Base-by-base conservation (phyloP, 2,888 invertebrate species). In the Apotomis capreana region DNA sequence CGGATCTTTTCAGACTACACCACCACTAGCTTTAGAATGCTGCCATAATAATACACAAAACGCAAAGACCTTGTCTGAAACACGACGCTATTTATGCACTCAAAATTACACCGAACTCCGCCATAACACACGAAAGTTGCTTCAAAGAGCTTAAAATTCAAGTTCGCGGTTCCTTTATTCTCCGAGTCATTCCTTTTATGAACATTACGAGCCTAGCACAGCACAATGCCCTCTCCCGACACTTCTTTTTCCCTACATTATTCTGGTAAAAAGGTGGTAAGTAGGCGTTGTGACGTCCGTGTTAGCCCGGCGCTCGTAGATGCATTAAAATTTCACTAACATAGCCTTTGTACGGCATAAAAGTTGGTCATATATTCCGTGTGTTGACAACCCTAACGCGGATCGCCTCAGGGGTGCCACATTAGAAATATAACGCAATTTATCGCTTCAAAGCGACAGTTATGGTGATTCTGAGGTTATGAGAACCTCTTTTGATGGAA, bases 271-370 rank as follows among this genome's bases (percentile, higher is more conserved):
- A 67, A 71, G 51, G 51, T 67, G 55, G 67, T 65, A 44, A 67
- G 58, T 49, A 60, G 60, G 46, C 54, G 15, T 62, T 55, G 44
- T 26, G 13, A 37, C 54, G 60, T 15, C 59, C 54, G 49, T 60
- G 65, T 49, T 71, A 51, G 62, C 67, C 71, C 54, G 9, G 57
- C 51, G 36, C 54, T 61, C 44, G 70, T 55, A 57, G 55, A 51
- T n/a, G 51, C 76, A 77, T 81, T 80, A 79, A 79, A 78, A 77
- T 79, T 80, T 80, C 76, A 78, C 76, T 69, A 70, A 74, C 68
- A 72, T 68, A 68, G 73, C 79, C 76, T 79, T 78, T 78, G 76
- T 76, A 76, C 76, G 74, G 74, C 76, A 74, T 79, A 76, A 80
- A 80, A 76, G 74, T 78, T 65, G 74, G 76, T 73, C 75, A 74